Evolutionary conservation across 2,113 vertebrate genomes (phyloP).

Genomic region (Myrmecophaga tridactyla): DNA sequence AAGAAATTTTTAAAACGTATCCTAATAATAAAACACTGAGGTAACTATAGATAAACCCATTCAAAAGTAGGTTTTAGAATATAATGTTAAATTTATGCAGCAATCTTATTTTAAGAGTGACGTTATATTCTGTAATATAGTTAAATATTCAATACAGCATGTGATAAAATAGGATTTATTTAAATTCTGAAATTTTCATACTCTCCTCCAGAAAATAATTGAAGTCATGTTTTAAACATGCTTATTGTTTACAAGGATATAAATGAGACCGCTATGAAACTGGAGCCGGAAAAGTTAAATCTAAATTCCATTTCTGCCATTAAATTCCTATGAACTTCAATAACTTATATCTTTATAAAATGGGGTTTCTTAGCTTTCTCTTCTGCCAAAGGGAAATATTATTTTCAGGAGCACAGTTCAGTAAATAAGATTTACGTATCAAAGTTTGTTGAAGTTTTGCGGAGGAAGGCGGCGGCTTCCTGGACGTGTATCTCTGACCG

Average conservation of each 20-base stretch:
- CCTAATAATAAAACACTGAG: neutral
- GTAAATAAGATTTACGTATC: neutral
- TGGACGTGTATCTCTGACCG: too few relatives aligned
- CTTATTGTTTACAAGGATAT: neutral
- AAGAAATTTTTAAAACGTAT: neutral
- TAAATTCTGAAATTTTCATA: neutral
- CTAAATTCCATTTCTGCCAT: neutral
- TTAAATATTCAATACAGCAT: neutral
- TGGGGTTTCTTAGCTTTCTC: neutral
- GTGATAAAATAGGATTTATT: neutral
- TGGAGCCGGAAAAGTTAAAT: neutral
- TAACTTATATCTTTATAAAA: neutral
- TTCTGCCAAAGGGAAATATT: neutral
- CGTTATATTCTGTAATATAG: neutral
- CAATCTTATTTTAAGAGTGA: neutral
- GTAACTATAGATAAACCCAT: neutral
- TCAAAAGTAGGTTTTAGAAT: neutral
- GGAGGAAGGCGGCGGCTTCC: too few relatives aligned
- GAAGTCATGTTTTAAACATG: neutral
- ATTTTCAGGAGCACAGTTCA: neutral
- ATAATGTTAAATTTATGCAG: neutral
- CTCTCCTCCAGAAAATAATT: conserved; percentile 2
- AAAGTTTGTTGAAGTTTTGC: neutral
- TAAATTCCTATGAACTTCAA: neutral
- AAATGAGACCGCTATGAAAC: neutral